Evolutionary conservation across 2,888 invertebrate species (phyloP).

Genomic region (Venustoraphidia nigricollis): DNA sequence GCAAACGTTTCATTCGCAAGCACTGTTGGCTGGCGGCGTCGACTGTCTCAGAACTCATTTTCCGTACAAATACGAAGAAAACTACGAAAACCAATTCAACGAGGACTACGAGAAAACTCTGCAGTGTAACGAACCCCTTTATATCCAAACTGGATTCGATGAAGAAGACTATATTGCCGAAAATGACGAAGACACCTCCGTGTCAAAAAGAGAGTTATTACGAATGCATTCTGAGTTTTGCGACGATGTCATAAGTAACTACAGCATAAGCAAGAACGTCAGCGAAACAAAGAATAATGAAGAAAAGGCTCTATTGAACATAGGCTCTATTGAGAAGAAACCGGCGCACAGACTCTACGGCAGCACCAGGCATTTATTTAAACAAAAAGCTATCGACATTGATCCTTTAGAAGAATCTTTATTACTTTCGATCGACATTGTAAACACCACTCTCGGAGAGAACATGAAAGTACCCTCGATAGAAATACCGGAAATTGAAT

Average conservation of each 20-base stretch:
- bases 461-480: constrained; percentile 5
- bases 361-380: constrained; percentile 40
- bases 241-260: constrained; percentile 17
- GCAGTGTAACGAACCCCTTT: neutral
- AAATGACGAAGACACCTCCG: neutral
- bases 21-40: constrained; percentile 39
- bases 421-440: constrained; percentile 21
- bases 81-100: constrained; percentile 19
- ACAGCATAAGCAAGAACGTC: constrained; percentile 12
- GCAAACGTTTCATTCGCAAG: constrained; percentile 43
- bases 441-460: neutral
- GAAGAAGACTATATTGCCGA: neutral
- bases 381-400: constrained; percentile 37
- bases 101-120: constrained; percentile 4
- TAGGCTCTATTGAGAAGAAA: constrained; percentile 22
- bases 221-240: constrained; percentile 15
- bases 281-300: constrained; percentile 1
- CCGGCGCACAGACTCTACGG: constrained; percentile 25
- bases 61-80: constrained; percentile 5
- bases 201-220: neutral
- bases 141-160: constrained; percentile 1
- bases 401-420: constrained; percentile 35
- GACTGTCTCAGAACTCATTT: constrained; percentile 29
- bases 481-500: neutral
- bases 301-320: constrained; percentile 16